These are phyloP conservation scores for Tetramorium alpestre DNA, from an alignment of 1,140 invertebrate species.

Conservation along the genomic window DNA sequence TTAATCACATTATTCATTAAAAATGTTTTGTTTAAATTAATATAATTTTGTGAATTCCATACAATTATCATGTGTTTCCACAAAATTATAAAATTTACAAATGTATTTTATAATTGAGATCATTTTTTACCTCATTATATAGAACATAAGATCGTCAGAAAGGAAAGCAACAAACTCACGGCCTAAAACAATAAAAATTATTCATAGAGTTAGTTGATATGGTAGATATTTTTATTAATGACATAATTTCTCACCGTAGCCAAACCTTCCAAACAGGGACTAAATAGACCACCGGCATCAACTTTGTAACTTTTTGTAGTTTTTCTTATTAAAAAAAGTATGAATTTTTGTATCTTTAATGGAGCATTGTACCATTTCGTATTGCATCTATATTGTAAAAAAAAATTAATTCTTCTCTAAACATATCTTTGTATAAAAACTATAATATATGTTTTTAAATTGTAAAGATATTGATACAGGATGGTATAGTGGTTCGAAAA, in stretches of 20 bases:
- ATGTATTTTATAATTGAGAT: neutral
- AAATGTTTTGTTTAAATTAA: neutral
- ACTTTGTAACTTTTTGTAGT: constrained; percentile 26
- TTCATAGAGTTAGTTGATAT: neutral
- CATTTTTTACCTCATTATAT: neutral
- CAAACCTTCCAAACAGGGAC: constrained; percentile 13
- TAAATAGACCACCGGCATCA: constrained; percentile 31
- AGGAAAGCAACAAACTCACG: neutral
- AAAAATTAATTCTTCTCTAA: neutral
- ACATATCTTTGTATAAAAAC: neutral
- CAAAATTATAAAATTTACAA: neutral
- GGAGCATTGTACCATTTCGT: constrained; percentile 36
- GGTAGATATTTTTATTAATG: neutral
- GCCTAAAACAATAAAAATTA: neutral
- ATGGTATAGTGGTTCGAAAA: neutral
- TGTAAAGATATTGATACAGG: neutral
- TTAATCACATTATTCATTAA: neutral
- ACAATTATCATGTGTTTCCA: neutral
- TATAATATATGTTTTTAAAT: neutral
- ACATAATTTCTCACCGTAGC: neutral
- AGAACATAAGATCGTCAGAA: neutral
- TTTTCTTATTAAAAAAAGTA: constrained; percentile 22
- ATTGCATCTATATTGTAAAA: constrained; percentile 3
- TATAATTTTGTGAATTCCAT: neutral
- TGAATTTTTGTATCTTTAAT: constrained; percentile 24